Evolutionary conservation across 2,888 invertebrate species (phyloP).

Genomic region (Epirrhoe tristata): DNA sequence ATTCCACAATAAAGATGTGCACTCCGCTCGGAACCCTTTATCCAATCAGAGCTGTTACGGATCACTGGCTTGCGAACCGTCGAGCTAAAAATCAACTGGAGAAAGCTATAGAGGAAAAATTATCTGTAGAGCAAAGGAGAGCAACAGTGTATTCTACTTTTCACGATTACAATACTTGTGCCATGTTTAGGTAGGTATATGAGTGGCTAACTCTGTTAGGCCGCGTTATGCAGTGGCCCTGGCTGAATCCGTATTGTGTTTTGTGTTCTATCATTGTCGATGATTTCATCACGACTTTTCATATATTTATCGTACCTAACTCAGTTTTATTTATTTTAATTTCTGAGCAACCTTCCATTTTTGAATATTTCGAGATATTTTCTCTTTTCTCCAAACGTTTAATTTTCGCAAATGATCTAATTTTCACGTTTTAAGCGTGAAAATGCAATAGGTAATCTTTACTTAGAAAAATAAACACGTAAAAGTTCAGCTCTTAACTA

Average conservation of each 20-base stretch:
- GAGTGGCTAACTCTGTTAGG: too few relatives aligned
- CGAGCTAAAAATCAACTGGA: conserved; percentile 61
- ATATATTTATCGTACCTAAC: background rate
- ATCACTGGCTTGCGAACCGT: conserved; percentile 58
- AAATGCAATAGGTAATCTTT: too few relatives aligned
- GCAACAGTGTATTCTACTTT: background rate
- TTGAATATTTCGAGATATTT: too few relatives aligned
- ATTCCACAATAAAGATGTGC: conserved; percentile 55
- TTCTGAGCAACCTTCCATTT: too few relatives aligned
- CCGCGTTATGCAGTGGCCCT: too few relatives aligned
- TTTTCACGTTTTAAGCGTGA: too few relatives aligned
- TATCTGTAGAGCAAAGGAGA: conserved; percentile 10
- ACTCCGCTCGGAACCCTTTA: conserved; percentile 65
- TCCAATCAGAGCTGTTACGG: conserved; percentile 72
- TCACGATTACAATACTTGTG: background rate
- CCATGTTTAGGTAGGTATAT: too few relatives aligned
- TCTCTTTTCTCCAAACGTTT: too few relatives aligned
- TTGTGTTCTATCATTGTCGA: conserved; percentile 13
- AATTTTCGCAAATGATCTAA: too few relatives aligned
- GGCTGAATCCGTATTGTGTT: conserved; percentile 27
- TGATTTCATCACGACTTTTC: conserved; percentile 17
- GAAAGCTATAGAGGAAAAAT: conserved; percentile 47
- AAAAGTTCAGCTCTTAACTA: too few relatives aligned
- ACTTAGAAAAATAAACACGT: too few relatives aligned
- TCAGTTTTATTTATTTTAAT: too few relatives aligned